These are phyloP conservation scores for Serripes groenlandicus DNA, from an alignment of 2,888 invertebrate species.

Conservation along the genomic window DNA sequence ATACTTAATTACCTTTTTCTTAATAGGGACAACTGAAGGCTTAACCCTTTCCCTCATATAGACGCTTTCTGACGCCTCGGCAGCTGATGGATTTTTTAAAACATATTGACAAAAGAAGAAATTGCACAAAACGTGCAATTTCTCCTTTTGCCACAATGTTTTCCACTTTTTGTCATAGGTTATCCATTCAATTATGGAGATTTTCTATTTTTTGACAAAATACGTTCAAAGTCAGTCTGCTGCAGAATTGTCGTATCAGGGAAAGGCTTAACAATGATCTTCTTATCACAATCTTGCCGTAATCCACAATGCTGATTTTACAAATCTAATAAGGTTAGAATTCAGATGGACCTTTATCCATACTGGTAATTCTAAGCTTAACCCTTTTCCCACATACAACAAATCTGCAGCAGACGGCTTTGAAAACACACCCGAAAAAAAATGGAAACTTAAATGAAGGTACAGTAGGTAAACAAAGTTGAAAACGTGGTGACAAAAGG, in stretches of 20 bases:
- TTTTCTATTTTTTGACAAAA: background rate
- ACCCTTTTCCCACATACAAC: background rate
- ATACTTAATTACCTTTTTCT: too few species aligned
- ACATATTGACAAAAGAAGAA: background rate
- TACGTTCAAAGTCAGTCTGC: background rate
- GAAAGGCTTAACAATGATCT: too few species aligned
- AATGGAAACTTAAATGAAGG: too few species aligned
- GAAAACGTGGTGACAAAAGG: background rate
- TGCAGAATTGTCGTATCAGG: background rate
- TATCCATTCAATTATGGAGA: background rate
- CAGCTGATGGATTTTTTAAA: background rate
- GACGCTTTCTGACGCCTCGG: background rate
- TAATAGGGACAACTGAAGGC: too few species aligned
- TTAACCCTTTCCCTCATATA: background rate
- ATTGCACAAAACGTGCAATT: background rate
- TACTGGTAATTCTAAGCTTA: background rate
- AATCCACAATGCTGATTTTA: background rate
- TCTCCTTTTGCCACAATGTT: background rate
- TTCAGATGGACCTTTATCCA: background rate
- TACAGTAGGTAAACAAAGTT: too few species aligned
- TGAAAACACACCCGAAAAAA: too few species aligned
- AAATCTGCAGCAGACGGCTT: background rate
- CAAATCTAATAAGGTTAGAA: too few species aligned
- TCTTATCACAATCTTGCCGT: too few species aligned
- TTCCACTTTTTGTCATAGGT: background rate